Base-by-base conservation (phyloP, 2,888 invertebrate genomes). In the Tortricodes alternella region DNA sequence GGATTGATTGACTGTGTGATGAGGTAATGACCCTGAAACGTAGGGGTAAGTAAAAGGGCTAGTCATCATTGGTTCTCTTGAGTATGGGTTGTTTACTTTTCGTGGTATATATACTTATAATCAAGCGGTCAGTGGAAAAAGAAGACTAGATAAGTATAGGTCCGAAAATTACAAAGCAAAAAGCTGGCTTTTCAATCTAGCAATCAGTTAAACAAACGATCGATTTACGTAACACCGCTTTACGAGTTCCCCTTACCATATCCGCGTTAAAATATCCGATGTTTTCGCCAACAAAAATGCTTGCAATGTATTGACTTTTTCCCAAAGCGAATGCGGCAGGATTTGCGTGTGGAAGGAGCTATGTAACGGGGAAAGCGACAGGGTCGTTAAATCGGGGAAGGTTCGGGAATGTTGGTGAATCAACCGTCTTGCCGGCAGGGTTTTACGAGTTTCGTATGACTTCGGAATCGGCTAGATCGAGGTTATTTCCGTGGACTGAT, bases 401-500 rank as follows among this genome's bases (percentile, higher is more conserved):
- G 77, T 79, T 78, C 74, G 71, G 75, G 65, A 71, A 69, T 64
- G 70, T 73, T 73, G 76, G 79, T 74, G 74, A 75, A 66, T 71
- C 68, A 73, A 74, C 59, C 64, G 71, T 69, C 76, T 76, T 71
- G 73, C 73, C 70, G 68, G 67, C 70, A 67, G 75, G 78, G 73
- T 85, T 88, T 89, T 86, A 88, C 83, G 86, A 85, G 80, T 78
- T 84, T 80, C 72, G 78, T 80, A 84, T 80, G 84, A 78, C 80
- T 80, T 73, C 70, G 73, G 75, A 80, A 82, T 84, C 78, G 79
- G 76, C 71, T 70, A 62, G 66, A 71, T 59, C 59, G 59, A 76
- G 74, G 75, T 78, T 79, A 80, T 83, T 78, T 78, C 78, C 74
- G 69, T 75, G 71, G 82, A 76, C 80, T 80, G 78, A 81, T 85